Base-by-base conservation (phyloP, 1,140 invertebrate genomes). In the Vanessa atalanta region DNA sequence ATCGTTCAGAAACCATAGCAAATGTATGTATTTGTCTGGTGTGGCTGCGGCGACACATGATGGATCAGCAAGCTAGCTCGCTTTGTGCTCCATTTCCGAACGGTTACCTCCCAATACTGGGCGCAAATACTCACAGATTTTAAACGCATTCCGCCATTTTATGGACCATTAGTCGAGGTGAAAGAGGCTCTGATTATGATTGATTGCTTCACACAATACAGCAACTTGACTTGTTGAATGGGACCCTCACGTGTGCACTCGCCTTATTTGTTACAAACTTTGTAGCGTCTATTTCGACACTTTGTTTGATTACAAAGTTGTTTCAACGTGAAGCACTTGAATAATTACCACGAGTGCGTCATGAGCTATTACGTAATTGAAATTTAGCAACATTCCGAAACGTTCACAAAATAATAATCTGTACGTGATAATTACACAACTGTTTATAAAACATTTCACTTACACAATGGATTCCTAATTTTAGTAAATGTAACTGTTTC, bases 181-280 rank as follows among this genome's bases (percentile, higher is more conserved):
- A 92, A 92, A 91, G 88, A 88, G 88, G 78, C 86, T 65, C 81
- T 89, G 87, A 91, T 89, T 92, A 89, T 92, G 90, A 92, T 91
- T 89, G 89, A 92, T 92, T 79, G 84, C 78, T 76, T 72, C 43
- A 65, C 75, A 87, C 87, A 88, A 86, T 83, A 80, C 79, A 76
- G 82, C 76, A 77, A 55, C 79, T 82, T 87, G 86, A 89, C 88
- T 89, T 89, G 88, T 91, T 89, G 88, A 89, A 89, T 86, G 83
- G 83, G 65, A 74, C 71, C 81, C 81, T 87, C 85, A 87, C 84
- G 85, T 88, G 85, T 88, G 84, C 81, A 83, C 78, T 83, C 77
- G 75, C 66, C 79, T 85, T 84, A 83, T 86, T 88, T 82, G 82
- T 84, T 84, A 68, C 78, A 73, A 86, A 84, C 80, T 83, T 79